Evolutionary conservation across 2,888 invertebrate genomes (phyloP).

Genomic region (Alentia gelatinosa): DNA sequence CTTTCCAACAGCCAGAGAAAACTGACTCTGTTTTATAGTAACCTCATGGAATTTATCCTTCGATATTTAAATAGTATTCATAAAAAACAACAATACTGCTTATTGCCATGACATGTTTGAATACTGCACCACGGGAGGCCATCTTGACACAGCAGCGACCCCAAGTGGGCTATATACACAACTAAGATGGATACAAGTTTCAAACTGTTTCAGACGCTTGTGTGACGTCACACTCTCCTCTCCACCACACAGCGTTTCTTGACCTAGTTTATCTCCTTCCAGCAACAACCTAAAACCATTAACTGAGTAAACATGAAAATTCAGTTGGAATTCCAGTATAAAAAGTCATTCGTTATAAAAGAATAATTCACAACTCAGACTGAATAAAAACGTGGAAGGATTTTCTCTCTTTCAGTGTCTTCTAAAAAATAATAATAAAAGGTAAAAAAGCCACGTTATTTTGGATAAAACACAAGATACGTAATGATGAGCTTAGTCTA

Average conservation of each 20-base stretch:
- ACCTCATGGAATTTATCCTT: not conserved
- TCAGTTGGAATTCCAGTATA: not conserved
- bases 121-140: not conserved
- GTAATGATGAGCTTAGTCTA: too few relatives aligned
- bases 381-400: too few relatives aligned
- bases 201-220: not conserved
- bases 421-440: too few relatives aligned
- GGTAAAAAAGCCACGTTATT: too few relatives aligned
- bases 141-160: not conserved
- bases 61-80: not conserved
- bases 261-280: not conserved
- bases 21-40: not conserved
- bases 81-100: constrained; percentile 21
- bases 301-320: not conserved
- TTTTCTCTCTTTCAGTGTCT: too few relatives aligned
- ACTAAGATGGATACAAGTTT: not conserved
- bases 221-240: not conserved
- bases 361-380: not conserved
- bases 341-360: too few relatives aligned
- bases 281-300: not conserved
- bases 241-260: not conserved
- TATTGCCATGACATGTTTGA: constrained; percentile 26
- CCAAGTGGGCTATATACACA: not conserved
- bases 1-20: not conserved
- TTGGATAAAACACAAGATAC: too few relatives aligned